Evolutionary conservation across 37 sponge, comb jelly and placozoan genomes (phyloP), one percentile per base, ranked within the genome.

Genomic region (Eunapius fragilis): DNA sequence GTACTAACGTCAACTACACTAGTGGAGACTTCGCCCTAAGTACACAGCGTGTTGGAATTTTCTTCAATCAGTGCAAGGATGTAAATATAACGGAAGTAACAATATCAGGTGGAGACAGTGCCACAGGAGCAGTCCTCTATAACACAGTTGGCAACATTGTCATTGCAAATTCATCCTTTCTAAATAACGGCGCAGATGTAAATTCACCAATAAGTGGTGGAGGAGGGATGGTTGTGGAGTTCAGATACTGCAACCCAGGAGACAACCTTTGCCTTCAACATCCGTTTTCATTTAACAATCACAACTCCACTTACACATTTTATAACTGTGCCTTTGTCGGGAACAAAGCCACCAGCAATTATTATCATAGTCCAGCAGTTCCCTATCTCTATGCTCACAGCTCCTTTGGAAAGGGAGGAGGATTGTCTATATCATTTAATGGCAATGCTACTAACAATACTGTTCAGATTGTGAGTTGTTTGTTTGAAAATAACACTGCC

Each of bases 381-480:
- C 92, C 92, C 0, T 69, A 48, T 5, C 24, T 49, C 17, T 6
- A 23, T 10, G 47, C 83, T 26, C 92, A 91, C 49, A 30, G 25
- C 27, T 80, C 87, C 12, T 87, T 87, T 74, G 87, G 87, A 23
- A 28, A 80, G 22, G 92, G 92, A 2, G 91, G 91, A 45, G 92
- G 92, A 3, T 76, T 91, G 32, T 91, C 92, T 13, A 77, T 91
- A 2, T 87, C 71, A 80, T 79, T 87, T 37, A 87, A 74, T 25
- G 84, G 88, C 0, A 80, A 67, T 74, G 87, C 92, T 7, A 37
- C 75, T 24, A 35, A 48, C 23, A 91, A 83, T 37, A 74, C 34
- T 0, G 37, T 91, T n/a, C 23, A n/a, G 4, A 72, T 91, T 30
- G 22, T 6, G 25, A 23, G 87, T n/a, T 87, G 88, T 58, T 28